A percentile compares a stretch with the other conserved stretches of the same genome.
Conservation (phyloP, 2,888 invertebrate genomes). For the Acanthosepion esculentum region DNA sequence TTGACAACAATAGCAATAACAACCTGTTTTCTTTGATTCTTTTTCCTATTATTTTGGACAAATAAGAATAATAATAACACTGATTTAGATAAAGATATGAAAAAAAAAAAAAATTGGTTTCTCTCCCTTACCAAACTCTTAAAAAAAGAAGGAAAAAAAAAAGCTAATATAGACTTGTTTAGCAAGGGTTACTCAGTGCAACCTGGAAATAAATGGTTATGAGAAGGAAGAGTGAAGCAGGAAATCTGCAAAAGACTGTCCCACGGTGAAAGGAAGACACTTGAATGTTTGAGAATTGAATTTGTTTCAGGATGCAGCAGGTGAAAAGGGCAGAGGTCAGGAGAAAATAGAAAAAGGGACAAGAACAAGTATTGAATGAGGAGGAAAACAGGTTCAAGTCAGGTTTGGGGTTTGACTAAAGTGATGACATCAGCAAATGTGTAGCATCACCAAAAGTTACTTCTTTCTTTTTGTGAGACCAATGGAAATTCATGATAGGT, state of each 20-base stretch:
- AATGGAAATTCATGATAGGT: not conserved
- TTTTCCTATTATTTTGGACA: not conserved
- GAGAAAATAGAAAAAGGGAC: not conserved
- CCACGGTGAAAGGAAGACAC: constrained; percentile 22
- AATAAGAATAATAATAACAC: no score
- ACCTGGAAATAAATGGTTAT: not conserved
- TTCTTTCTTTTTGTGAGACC: not conserved
- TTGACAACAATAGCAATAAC: not conserved
- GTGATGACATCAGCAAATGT: not conserved
- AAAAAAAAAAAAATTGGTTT: not conserved
- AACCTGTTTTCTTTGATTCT: not conserved
- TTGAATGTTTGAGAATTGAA: constrained; percentile 9
- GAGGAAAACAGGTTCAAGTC: not conserved
- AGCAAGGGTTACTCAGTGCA: not conserved
- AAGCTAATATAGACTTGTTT: not conserved
- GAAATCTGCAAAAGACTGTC: not conserved
- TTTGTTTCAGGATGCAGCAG: constrained; percentile 12
- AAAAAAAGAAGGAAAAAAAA: not conserved
- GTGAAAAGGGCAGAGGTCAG: not conserved
- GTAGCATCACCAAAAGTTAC: not conserved
- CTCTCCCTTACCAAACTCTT: not conserved
- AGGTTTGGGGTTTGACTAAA: not conserved
- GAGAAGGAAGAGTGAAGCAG: constrained; percentile 5
- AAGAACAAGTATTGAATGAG: not conserved
- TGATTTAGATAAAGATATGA: not conserved